Evolutionary conservation across 1,140 invertebrate species (phyloP).

Genomic region (Heliconius himera): DNA sequence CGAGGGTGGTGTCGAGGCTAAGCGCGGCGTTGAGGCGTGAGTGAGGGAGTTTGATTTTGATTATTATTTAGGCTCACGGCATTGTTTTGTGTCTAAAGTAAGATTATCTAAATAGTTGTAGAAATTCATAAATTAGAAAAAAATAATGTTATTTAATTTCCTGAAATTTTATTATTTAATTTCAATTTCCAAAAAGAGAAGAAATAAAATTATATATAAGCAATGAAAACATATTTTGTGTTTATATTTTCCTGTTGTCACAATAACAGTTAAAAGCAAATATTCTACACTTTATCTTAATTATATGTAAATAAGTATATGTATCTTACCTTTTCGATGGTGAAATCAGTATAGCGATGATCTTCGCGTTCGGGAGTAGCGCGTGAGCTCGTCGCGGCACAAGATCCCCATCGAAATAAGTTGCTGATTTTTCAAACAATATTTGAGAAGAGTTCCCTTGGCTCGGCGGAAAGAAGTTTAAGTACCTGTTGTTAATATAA

Average conservation of each 20-base stretch:
- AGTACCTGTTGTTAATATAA: constrained; percentile 86
- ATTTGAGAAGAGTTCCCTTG: constrained; percentile 88
- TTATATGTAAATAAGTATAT: not conserved
- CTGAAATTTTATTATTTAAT: not conserved
- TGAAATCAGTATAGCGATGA: constrained; percentile 97
- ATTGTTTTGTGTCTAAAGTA: not conserved
- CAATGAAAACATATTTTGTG: too few relatives aligned
- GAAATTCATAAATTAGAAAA: too few relatives aligned
- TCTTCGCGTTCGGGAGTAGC: constrained; percentile 94
- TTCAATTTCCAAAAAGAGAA: too few relatives aligned
- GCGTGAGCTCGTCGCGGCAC: constrained; percentile 95
- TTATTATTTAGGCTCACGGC: not conserved
- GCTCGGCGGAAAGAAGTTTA: constrained; percentile 94
- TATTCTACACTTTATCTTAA: too few relatives aligned
- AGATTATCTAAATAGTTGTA: too few relatives aligned
- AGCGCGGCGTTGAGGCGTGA: too few relatives aligned
- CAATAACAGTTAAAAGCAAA: too few relatives aligned
- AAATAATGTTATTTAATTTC: too few relatives aligned
- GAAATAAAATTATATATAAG: not conserved
- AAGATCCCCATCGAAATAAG: constrained; percentile 98
- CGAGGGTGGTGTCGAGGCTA: too few relatives aligned
- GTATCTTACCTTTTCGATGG: constrained; percentile 87
- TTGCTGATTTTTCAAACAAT: constrained; percentile 99
- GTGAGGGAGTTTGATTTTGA: too few relatives aligned
- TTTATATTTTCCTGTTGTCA: too few relatives aligned